A percentile compares a stretch with the other conserved stretches of the same genome.
These are phyloP conservation scores for Ylistrum balloti DNA, from an alignment of 1,140 invertebrate species.

Conservation along the genomic window DNA sequence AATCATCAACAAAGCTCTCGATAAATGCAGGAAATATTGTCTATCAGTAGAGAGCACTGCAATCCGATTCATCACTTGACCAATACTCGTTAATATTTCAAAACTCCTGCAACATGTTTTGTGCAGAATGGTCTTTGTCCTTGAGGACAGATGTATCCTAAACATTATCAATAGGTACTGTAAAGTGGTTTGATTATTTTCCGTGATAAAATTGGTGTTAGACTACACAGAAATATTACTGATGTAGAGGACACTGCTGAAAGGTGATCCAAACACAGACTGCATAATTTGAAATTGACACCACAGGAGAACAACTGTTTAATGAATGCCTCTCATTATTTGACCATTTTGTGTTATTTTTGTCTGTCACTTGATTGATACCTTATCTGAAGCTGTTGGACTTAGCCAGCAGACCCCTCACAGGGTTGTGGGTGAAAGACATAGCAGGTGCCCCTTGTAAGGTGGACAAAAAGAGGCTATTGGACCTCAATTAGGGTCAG, in stretches of 20 bases:
- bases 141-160: slow-evolving; percentile 14
- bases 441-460: slow-evolving; percentile 31
- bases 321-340: slow-evolving; percentile 30
- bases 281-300: not conserved
- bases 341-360: slow-evolving; percentile 12
- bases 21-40: too few species aligned
- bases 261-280: not conserved
- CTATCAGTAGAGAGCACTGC: slow-evolving; percentile 22
- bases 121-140: not conserved
- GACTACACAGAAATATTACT: not conserved
- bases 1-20: too few species aligned
- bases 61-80: not conserved
- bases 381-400: not conserved
- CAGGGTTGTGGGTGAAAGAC: slow-evolving; percentile 7
- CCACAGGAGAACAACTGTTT: not conserved
- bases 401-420: not conserved
- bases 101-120: slow-evolving; percentile 31
- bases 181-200: not conserved
- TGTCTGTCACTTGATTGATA: not conserved
- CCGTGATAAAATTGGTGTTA: not conserved
- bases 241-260: not conserved
- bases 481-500: not conserved
- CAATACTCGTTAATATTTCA: slow-evolving; percentile 6
- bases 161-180: not conserved
- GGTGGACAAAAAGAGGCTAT: not conserved